phyloP scores from a whole-genome alignment of 2,888 invertebrate genomes.

The Campoplex nolae region DNA sequence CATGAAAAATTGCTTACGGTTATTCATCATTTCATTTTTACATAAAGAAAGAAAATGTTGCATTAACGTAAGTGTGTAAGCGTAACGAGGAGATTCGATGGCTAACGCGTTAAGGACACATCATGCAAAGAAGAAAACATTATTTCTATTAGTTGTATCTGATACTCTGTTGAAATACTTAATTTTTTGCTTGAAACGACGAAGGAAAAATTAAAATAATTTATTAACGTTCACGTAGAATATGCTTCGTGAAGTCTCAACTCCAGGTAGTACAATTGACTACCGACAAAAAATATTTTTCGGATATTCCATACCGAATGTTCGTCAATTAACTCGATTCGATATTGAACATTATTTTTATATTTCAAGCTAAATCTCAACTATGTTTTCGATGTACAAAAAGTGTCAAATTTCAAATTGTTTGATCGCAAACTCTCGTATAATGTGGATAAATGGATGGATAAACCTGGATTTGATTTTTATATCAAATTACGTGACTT shows the following conservation, averaged over 20 bases:
- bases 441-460: not conserved
- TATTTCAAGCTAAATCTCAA: not conserved
- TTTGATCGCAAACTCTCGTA: not conserved
- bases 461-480: not conserved
- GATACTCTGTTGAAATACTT: not conserved
- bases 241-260: conserved; percentile 26
- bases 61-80: not conserved
- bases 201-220: not conserved
- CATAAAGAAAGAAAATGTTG: not conserved
- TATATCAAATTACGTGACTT: not conserved
- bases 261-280: conserved; percentile 33
- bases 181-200: conserved; percentile 7
- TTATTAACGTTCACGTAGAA: conserved; percentile 8
- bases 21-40: not conserved
- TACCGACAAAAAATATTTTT: conserved; percentile 17
- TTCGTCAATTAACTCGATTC: not conserved
- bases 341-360: not conserved
- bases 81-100: not conserved
- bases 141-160: too few species aligned
- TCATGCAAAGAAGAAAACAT: not conserved
- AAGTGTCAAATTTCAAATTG: not conserved
- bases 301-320: conserved; percentile 10
- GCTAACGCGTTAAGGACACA: not conserved
- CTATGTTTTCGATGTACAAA: not conserved
- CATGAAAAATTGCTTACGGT: not conserved